These are phyloP conservation scores for Coregonus ussuriensis DNA, from an alignment of 2,797 vertebrate genomes.

Conservation along the genomic window DNA sequence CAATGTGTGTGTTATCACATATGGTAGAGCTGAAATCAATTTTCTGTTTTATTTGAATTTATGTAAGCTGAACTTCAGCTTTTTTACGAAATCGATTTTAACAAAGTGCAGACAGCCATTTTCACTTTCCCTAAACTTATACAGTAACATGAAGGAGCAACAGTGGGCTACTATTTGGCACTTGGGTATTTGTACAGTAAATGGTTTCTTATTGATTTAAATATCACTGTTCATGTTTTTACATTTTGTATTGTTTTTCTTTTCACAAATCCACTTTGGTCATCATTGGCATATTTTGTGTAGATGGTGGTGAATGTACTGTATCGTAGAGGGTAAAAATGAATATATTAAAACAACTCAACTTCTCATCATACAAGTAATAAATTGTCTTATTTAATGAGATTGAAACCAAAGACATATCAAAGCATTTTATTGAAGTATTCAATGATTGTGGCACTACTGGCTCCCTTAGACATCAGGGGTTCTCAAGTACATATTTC, in stretches of 20 bases:
- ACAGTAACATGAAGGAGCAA: too few species aligned
- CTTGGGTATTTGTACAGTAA: background rate
- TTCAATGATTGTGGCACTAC: background rate
- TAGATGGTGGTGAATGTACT: background rate
- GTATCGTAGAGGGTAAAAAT: background rate
- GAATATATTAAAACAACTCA: background rate
- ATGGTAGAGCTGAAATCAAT: background rate
- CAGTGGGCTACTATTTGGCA: too few species aligned
- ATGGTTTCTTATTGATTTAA: too few species aligned
- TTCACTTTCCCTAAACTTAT: background rate
- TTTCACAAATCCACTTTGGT: background rate
- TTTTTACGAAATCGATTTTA: background rate
- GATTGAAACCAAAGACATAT: constrained; percentile 3
- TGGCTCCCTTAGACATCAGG: background rate
- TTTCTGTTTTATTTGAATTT: background rate
- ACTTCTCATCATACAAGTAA: constrained; percentile 24
- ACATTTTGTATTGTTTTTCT: background rate
- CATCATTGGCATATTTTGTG: background rate
- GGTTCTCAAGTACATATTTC: constrained; percentile 75
- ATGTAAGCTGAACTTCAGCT: background rate
- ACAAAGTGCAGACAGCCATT: too few species aligned
- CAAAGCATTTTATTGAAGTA: constrained; percentile 49
- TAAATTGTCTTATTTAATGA: background rate
- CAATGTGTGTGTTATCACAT: background rate
- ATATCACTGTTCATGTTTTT: background rate